A percentile compares a stretch with the other conserved stretches of the same genome.
phyloP scores from a whole-genome alignment of 1,140 invertebrate genomes.

The Apis mellifera region Amel_HAv3.1 CM009941.2:12039501-12040000 shows the following conservation, averaged over 20 bases:
- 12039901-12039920: neutral
- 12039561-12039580: neutral
- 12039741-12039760: neutral
- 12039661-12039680: constrained; percentile 53
- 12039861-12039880: neutral
- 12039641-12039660: constrained; percentile 62
- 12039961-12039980: constrained; percentile 1
- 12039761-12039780: neutral
- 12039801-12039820: neutral
- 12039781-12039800: neutral
- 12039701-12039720: constrained; percentile 39
- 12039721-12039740: constrained; percentile 41
- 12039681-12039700: constrained; percentile 25
- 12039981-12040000: neutral
- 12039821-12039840: no score
- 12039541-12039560: neutral
- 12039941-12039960: neutral
- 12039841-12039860: neutral
- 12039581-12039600: neutral
- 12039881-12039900: no score
- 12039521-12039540: no score
- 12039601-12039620: no score
- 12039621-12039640: constrained; percentile 36
- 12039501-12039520: no score
- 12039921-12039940: constrained; percentile 10